Evolutionary conservation across 2,113 vertebrate species (phyloP), one percentile per base, ranked within the genome.

Genomic region (Actenoides lindsayi): DNA sequence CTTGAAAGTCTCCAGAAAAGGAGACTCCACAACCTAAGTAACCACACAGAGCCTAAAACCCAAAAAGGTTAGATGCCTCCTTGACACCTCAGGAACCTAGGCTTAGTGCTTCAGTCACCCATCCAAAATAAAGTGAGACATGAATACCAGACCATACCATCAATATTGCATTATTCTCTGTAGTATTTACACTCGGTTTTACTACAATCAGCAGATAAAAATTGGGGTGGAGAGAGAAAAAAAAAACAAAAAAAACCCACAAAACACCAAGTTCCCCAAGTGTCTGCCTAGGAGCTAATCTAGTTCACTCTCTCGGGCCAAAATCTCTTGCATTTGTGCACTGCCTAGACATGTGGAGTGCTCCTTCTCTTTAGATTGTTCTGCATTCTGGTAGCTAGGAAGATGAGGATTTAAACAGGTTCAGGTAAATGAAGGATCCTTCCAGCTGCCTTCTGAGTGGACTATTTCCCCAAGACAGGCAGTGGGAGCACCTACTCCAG

Each of bases 161-260:
- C 18, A 65, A 53, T 13, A 25, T 25, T 53, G 28, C 13, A 59
- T 48, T 48, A 37, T 11, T 54, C 19, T 37, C 8, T 50, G 8
- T 50, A 44, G 3, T 17, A 39, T 60, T 81, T 78, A 23, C 14
- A 27, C 6, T 12, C 41, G 57, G 5, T 53, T 76, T 79, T 54
- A 59, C 3, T 7, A 71, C 14, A 17, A 62, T 13, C 42, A 64
- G 13, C 8, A 78, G 5, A 56, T 42, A 46, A 74, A 80, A 77
- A 51, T 1, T 9, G 10, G 2, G 2, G 7, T 3, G 4, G 2
- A 2, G 5, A 33, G 31, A 33, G 56, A 20, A 11, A 35, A 20
- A 17, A 5, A 54, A 33, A 25, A 27, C 25, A 48, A 50, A 18
- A 64, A 54, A 11, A 27, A 16, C 25, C 3, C 25, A 51, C 25